Conservation (phyloP, 1,140 invertebrate species). For the Caenorhabditis inopinata region DNA sequence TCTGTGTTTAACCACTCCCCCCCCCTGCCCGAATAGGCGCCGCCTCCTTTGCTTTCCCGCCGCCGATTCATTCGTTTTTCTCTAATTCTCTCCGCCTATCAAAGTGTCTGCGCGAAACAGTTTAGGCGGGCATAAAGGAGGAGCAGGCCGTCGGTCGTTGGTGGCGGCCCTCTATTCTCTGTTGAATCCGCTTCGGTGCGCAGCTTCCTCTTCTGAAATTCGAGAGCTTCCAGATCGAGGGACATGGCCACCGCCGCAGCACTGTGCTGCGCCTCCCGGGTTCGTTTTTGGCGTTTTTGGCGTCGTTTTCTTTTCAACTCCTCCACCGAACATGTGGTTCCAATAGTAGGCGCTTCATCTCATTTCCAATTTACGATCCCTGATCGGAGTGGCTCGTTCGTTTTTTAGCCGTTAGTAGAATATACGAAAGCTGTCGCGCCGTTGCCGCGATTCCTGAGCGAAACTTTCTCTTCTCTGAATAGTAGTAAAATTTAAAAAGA, state of each 20-base stretch:
- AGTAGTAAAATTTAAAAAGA: too few relatives aligned
- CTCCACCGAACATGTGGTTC: background rate
- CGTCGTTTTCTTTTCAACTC: background rate
- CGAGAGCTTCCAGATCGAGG: background rate
- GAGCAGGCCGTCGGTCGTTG: background rate
- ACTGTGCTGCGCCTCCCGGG: background rate
- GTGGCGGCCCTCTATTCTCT: background rate
- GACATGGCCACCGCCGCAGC: background rate
- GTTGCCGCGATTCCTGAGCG: too few relatives aligned
- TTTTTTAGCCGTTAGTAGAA: too few relatives aligned
- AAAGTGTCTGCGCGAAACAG: background rate
- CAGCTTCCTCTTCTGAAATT: background rate
- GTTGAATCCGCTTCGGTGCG: background rate
- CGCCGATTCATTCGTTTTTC: background rate
- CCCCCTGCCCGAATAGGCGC: background rate
- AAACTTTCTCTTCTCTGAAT: too few relatives aligned
- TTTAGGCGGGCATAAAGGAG: background rate
- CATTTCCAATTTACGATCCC: background rate
- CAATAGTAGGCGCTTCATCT: background rate
- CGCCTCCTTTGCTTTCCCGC: background rate
- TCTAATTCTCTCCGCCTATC: conserved; percentile 26
- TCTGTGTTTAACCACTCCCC: conserved; percentile 16
- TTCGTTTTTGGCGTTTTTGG: background rate
- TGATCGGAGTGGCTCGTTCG: background rate
- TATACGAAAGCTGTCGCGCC: too few relatives aligned